Evolutionary conservation across 2,888 invertebrate species (phyloP), one percentile per base, ranked within the genome.

Genomic region (Neoitamus cyanurus): DNA sequence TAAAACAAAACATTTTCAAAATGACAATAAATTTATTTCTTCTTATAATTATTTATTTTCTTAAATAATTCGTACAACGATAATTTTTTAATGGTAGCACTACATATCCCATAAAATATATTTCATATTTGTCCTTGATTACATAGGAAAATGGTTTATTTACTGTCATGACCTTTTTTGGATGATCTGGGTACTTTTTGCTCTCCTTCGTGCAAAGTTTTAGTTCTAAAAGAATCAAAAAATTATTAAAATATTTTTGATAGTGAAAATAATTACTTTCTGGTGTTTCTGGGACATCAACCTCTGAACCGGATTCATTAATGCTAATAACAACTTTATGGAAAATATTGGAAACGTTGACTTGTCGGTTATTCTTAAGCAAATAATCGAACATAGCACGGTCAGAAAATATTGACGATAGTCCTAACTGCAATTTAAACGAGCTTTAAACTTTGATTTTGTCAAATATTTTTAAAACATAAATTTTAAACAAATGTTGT

Each of bases 281-380:
- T 48, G 9, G 15, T 28, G 9, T 31, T 1, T 28, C 7, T n/a
- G 31, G 31, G 6, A 34, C 58, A 58, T 58, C 77, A n/a, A 42
- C 77, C 15, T 31, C 7, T 2, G 34, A 48, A 25, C 80, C 80
- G 15, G 15, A 9, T 58, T 80, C 80, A 34, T 80, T 36, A 34
- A 80, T 20, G 15, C 13, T n/a, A 9, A 80, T 5, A 31, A 15
- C 31, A 6, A 36, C n/a, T 20, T 80, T 80, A 20, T 80, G 80
- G 7, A 80, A 58, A 15, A 80, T 80, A 48, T 80, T 80, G 6
- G 80, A 80, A 58, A 80, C 34, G 31, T 80, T 80, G 4, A 80
- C 15, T 2, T 68, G 36, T 80, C 15, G 11, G 1, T 15, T 11
- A 58, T 31, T 0, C 58, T 58, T 36, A 0, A 68, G 15, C 6